Conservation (phyloP, 2,113 vertebrate genomes). For the Penelope pileata region DNA sequence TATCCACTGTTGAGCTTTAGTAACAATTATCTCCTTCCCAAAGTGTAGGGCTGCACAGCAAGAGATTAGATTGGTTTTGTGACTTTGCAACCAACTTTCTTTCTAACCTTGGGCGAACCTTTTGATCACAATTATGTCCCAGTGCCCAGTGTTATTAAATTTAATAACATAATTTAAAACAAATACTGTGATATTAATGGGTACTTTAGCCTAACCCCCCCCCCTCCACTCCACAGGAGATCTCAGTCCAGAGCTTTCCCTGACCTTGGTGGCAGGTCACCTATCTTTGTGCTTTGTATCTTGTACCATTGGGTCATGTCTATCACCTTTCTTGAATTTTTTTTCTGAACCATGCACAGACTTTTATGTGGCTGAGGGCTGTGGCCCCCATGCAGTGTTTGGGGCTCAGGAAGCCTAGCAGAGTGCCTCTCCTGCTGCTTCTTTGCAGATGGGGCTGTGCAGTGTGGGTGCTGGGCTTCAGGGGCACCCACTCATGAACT, state of each 20-base stretch:
- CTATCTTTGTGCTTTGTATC: background rate
- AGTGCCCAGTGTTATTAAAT: background rate
- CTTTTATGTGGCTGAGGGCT: background rate
- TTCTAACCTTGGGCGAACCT: background rate
- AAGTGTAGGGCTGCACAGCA: background rate
- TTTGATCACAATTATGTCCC: constrained; percentile 36
- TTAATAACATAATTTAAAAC: background rate
- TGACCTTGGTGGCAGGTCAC: background rate
- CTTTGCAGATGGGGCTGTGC: accelerated
- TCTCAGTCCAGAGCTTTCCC: background rate
- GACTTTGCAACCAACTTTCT: constrained; percentile 39
- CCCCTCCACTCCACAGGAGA: background rate
- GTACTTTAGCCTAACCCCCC: background rate
- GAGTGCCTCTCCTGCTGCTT: accelerated
- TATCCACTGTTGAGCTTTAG: background rate
- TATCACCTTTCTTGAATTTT: background rate
- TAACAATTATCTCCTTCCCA: constrained; percentile 21
- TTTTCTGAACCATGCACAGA: background rate
- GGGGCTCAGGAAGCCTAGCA: background rate
- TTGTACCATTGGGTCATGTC: background rate
- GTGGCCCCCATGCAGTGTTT: accelerated
- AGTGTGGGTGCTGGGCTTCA: accelerated
- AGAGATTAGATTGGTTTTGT: constrained; percentile 33
- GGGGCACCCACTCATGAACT: accelerated
- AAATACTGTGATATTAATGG: background rate